Evolutionary conservation across 30 jellyfish, hydroid and myxozoan genomes (phyloP).

Genomic region (Phacellophora camtschatica): DNA sequence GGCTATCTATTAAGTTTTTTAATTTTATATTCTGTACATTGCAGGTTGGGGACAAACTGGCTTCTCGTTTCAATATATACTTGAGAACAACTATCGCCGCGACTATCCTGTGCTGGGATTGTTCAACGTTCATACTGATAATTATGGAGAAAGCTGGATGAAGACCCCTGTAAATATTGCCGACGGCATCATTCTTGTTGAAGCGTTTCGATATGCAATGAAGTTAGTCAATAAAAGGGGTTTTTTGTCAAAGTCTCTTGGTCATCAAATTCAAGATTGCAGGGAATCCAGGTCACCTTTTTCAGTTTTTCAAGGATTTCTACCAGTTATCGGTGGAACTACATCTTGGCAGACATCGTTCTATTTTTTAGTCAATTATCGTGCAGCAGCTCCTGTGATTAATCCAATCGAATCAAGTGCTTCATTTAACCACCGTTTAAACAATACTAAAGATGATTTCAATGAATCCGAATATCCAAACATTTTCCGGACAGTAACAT

Average conservation of each 20-base stretch:
- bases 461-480: slow-evolving; percentile 1
- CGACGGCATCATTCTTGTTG: slow-evolving; percentile 2
- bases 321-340: background rate
- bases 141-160: background rate
- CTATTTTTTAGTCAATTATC: background rate
- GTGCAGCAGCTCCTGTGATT: background rate
- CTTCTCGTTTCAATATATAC: background rate
- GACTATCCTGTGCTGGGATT: background rate
- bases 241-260: background rate
- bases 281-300: background rate
- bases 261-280: background rate
- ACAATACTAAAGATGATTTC: slow-evolving; percentile 11
- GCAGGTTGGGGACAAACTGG: too few species aligned
- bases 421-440: slow-evolving; percentile 11
- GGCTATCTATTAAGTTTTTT: too few species aligned
- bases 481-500: slow-evolving; percentile 68
- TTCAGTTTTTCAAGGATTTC: background rate
- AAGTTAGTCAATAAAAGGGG: background rate
- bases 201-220: slow-evolving; percentile 31
- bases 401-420: background rate
- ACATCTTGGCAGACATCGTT: background rate
- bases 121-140: background rate
- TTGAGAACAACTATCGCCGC: background rate
- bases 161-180: too few species aligned
- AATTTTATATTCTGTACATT: too few species aligned